Conservation (phyloP, 2,888 invertebrate species). For the Prosapia bicincta region DNA sequence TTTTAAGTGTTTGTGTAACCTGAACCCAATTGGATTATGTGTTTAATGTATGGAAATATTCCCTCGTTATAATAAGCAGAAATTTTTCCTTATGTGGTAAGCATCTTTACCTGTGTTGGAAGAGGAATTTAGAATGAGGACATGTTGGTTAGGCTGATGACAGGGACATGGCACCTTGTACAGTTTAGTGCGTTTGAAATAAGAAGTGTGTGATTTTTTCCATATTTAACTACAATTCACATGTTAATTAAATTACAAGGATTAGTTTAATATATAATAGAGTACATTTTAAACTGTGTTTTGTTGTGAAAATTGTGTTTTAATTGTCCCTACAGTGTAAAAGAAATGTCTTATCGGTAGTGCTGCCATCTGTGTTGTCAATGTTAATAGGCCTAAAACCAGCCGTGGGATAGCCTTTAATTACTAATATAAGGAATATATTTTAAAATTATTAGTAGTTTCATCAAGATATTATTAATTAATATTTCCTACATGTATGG, state of each 20-base stretch:
- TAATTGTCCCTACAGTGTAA: constrained; percentile 5
- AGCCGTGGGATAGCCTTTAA: constrained; percentile 48
- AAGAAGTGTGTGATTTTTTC: constrained; percentile 1
- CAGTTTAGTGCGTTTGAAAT: constrained; percentile 24
- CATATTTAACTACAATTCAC: neutral
- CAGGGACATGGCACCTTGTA: constrained; percentile 41
- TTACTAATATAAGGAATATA: constrained; percentile 46
- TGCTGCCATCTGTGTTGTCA: constrained; percentile 80
- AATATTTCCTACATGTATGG: neutral
- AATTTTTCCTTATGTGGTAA: constrained; percentile 27
- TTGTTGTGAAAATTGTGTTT: constrained; percentile 4
- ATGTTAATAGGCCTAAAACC: constrained; percentile 65
- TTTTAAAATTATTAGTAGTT: neutral
- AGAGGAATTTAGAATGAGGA: constrained; percentile 53
- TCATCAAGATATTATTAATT: neutral
- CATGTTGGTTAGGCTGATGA: constrained; percentile 53
- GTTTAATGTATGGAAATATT: constrained; percentile 34
- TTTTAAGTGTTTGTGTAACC: constrained; percentile 39
- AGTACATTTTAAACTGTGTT: neutral
- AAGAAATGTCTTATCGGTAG: constrained; percentile 47
- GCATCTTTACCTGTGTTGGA: constrained; percentile 40
- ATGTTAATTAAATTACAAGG: neutral
- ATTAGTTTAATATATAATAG: neutral
- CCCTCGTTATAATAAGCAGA: constrained; percentile 20
- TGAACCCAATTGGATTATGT: constrained; percentile 34